Evolutionary conservation across 2,888 invertebrate species (phyloP).

Genomic region (Ophion slaviceki): DNA sequence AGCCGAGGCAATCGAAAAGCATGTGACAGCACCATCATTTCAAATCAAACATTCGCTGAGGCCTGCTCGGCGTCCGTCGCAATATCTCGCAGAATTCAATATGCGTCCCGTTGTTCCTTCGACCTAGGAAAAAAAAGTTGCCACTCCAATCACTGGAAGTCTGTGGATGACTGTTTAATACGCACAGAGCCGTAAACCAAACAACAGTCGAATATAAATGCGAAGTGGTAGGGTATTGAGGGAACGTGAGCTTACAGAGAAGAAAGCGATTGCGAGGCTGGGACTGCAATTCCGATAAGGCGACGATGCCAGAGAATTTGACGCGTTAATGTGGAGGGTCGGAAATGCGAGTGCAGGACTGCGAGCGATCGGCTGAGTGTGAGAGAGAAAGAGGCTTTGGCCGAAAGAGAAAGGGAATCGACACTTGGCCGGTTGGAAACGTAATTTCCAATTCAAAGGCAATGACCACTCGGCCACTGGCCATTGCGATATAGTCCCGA

Average conservation of each 20-base stretch:
- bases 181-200: constrained; percentile 33
- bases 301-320: constrained; percentile 45
- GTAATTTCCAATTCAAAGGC: constrained; percentile 83
- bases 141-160: background rate
- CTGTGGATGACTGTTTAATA: constrained; percentile 41
- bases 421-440: constrained; percentile 78
- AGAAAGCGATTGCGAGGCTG: constrained; percentile 30
- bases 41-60: background rate
- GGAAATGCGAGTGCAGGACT: constrained; percentile 50
- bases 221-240: constrained; percentile 26
- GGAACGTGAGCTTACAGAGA: constrained; percentile 46
- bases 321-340: constrained; percentile 59
- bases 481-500: constrained; percentile 52
- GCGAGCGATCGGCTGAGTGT: constrained; percentile 21
- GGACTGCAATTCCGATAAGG: constrained; percentile 69
- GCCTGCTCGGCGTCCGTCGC: background rate
- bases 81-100: background rate
- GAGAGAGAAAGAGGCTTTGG: constrained; percentile 8
- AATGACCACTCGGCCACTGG: constrained; percentile 80
- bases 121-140: background rate
- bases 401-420: constrained; percentile 74
- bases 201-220: constrained; percentile 37
- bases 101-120: background rate
- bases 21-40: background rate
- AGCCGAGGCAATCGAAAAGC: background rate